Percentiles rank a stretch among this genome's conserved stretches.
Evolutionary conservation across 2,113 vertebrate species (phyloP).

Genomic region (Chaetorhynchus papuensis): DNA sequence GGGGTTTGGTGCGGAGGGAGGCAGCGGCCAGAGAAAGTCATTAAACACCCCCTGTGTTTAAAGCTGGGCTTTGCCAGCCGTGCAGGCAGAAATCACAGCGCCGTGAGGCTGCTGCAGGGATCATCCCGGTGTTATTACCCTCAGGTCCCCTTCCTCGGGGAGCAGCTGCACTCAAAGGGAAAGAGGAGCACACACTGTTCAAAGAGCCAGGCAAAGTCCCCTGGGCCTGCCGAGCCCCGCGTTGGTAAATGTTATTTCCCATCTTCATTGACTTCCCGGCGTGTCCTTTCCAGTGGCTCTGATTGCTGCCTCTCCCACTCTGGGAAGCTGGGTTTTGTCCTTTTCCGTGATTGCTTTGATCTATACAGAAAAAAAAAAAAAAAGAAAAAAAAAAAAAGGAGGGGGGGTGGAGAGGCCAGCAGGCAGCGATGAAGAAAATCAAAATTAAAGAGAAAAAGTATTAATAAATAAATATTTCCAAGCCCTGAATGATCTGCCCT

Average conservation of each 20-base stretch:
- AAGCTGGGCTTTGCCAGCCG: not conserved
- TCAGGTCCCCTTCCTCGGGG: constrained; percentile 46
- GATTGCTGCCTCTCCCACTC: constrained; percentile 57
- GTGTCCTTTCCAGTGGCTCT: constrained; percentile 53
- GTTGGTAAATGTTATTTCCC: constrained; percentile 60
- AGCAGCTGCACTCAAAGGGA: constrained; percentile 33
- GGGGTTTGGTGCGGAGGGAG: not conserved
- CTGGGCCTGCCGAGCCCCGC: constrained; percentile 48
- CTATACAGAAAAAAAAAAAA: not conserved
- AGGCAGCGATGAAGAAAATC: not conserved
- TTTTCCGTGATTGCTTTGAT: constrained; percentile 47
- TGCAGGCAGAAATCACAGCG: not conserved
- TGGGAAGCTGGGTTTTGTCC: constrained; percentile 29
- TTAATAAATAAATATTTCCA: not conserved
- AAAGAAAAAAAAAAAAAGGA: not conserved
- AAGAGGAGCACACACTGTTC: constrained; percentile 35
- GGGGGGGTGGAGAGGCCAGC: not conserved
- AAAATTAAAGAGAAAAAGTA: not conserved
- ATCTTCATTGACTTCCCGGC: constrained; percentile 14
- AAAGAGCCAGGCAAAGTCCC: constrained; percentile 34
- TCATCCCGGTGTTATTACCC: constrained; percentile 15
- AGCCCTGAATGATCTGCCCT: not conserved
- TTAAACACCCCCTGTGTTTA: not conserved
- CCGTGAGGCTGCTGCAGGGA: not conserved
- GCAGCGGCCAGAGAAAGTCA: not conserved